Evolutionary conservation across 1,140 invertebrate species (phyloP).

Genomic region (Caerostris darwini): DNA sequence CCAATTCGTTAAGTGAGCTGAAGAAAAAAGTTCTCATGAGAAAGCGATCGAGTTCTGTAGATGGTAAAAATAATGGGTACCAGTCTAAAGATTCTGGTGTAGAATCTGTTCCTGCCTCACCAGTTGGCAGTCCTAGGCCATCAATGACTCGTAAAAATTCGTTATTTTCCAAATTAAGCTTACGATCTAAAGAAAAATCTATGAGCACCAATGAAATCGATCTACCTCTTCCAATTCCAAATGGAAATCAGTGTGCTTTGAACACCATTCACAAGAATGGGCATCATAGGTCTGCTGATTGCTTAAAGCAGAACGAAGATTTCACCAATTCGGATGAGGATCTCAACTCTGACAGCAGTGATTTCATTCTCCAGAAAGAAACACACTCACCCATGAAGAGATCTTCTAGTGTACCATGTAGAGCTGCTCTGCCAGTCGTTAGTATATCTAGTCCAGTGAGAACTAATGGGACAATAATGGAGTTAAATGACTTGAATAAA

Average conservation of each 20-base stretch:
- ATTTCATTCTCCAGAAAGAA: slow-evolving; percentile 66
- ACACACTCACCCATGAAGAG: slow-evolving; percentile 23
- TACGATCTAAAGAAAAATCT: slow-evolving; percentile 73
- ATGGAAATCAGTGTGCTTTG: background rate
- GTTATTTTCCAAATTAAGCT: slow-evolving; percentile 66
- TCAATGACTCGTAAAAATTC: slow-evolving; percentile 64
- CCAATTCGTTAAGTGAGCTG: slow-evolving; percentile 71
- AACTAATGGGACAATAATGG: slow-evolving; percentile 51
- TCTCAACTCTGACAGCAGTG: slow-evolving; percentile 57
- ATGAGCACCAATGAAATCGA: slow-evolving; percentile 75
- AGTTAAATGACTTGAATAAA: slow-evolving; percentile 75
- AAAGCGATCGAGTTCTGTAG: slow-evolving; percentile 73
- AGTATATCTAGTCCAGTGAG: slow-evolving; percentile 49
- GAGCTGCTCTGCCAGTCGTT: slow-evolving; percentile 7
- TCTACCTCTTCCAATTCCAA: slow-evolving; percentile 11
- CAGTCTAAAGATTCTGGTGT: slow-evolving; percentile 50
- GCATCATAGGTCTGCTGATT: slow-evolving; percentile 70
- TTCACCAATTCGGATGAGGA: slow-evolving; percentile 72
- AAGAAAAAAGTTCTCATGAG: slow-evolving; percentile 75
- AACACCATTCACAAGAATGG: slow-evolving; percentile 49
- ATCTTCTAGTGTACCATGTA: slow-evolving; percentile 68
- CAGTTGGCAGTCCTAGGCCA: slow-evolving; percentile 61
- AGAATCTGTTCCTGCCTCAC: slow-evolving; percentile 68
- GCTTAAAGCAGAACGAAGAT: slow-evolving; percentile 59
- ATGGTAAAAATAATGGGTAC: slow-evolving; percentile 73